Conservation (phyloP, 2,113 vertebrate genomes). For the Coryphaenoides rupestris region DNA sequence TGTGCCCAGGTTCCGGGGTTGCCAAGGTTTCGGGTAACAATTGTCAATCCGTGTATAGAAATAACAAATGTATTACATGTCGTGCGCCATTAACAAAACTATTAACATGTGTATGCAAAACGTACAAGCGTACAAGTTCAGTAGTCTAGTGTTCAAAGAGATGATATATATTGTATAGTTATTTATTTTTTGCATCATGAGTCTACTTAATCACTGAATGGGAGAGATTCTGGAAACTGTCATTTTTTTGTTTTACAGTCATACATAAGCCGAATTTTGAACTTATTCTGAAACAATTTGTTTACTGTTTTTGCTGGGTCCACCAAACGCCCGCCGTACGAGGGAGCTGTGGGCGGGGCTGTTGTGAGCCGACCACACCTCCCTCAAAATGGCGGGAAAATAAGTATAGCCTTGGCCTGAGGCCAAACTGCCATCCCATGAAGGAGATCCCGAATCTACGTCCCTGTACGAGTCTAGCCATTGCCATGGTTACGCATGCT, state of each 20-base stretch:
- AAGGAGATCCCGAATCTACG: constrained; percentile 70
- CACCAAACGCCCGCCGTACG: constrained; percentile 58
- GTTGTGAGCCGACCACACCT: constrained; percentile 55
- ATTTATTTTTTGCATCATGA: constrained; percentile 36
- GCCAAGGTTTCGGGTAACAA: not conserved
- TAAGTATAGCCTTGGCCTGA: constrained; percentile 67
- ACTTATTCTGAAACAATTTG: constrained; percentile 52
- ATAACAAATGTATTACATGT: constrained; percentile 64
- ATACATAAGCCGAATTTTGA: constrained; percentile 60
- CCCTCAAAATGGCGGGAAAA: constrained; percentile 40
- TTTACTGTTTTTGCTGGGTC: constrained; percentile 62
- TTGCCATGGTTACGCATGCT: constrained; percentile 58
- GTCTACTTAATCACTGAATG: no score
- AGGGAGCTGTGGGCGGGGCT: constrained; percentile 51
- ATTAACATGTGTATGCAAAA: constrained; percentile 73
- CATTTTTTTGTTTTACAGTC: constrained; percentile 63
- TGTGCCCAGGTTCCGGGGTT: not conserved
- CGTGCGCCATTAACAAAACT: constrained; percentile 70
- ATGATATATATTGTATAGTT: constrained; percentile 64
- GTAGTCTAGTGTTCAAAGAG: constrained; percentile 56
- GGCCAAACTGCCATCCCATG: constrained; percentile 63
- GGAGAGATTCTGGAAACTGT: constrained; percentile 70
- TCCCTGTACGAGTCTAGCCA: constrained; percentile 45
- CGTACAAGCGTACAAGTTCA: constrained; percentile 58
- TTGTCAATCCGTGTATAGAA: constrained; percentile 57